Conservation (phyloP, 2,113 vertebrate species). For the Aphyosemion australe region DNA sequence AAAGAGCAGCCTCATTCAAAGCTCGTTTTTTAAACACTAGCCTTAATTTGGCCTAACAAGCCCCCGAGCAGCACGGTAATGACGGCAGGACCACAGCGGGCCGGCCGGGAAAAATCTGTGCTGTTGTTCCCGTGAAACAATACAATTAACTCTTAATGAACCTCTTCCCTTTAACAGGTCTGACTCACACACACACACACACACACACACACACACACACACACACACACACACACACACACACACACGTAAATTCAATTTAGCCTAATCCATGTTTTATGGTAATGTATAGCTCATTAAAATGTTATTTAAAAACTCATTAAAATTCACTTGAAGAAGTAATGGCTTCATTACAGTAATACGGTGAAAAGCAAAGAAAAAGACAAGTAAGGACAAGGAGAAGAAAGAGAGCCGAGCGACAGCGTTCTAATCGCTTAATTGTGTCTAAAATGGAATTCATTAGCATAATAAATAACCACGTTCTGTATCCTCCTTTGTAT, state of each 20-base stretch:
- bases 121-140: slow-evolving; percentile 81
- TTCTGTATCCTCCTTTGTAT: slow-evolving; percentile 70
- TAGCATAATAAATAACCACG: slow-evolving; percentile 87
- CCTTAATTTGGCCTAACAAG: slow-evolving; percentile 74
- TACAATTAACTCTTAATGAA: slow-evolving; percentile 92
- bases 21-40: slow-evolving; percentile 57
- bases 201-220: too few species aligned
- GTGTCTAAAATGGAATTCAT: slow-evolving; percentile 88
- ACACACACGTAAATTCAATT: slow-evolving; percentile 84
- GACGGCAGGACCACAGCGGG: slow-evolving; percentile 65
- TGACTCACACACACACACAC: too few species aligned
- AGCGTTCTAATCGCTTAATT: slow-evolving; percentile 91
- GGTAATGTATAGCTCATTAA: slow-evolving; percentile 94
- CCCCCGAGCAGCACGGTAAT: slow-evolving; percentile 70
- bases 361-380: slow-evolving; percentile 86
- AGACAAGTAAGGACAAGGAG: slow-evolving; percentile 61
- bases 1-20: slow-evolving; percentile 56
- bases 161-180: slow-evolving; percentile 48
- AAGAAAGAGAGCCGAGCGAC: slow-evolving; percentile 73
- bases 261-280: slow-evolving; percentile 88
- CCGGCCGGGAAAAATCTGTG: slow-evolving; percentile 70
- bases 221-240: slow-evolving; percentile 1
- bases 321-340: slow-evolving; percentile 91
- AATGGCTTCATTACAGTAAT: slow-evolving; percentile 94
- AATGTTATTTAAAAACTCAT: slow-evolving; percentile 95